A percentile compares a stretch with the other conserved stretches of the same genome.
Evolutionary conservation across 2,113 vertebrate species (phyloP).

Genomic region (Indri indri): DNA sequence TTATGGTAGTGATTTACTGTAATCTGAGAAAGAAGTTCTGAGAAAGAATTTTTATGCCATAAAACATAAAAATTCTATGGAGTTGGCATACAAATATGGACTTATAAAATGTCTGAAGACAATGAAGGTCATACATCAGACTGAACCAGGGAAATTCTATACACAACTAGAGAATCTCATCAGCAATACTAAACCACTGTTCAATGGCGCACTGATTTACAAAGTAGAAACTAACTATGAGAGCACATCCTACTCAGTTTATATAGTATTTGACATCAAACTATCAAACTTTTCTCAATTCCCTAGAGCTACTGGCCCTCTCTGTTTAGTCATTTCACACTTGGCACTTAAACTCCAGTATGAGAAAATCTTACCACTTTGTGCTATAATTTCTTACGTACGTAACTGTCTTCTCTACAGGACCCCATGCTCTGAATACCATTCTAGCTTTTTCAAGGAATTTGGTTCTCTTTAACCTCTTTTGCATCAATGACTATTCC

Average conservation of each 20-base stretch:
- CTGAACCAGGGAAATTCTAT: not conserved
- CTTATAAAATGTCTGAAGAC: not conserved
- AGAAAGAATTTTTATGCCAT: not conserved
- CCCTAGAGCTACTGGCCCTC: not conserved
- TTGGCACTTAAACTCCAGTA: not conserved
- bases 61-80: not conserved
- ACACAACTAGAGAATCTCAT: not conserved
- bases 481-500: not conserved
- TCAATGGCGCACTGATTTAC: not conserved
- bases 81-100: not conserved
- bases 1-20: not conserved
- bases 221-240: not conserved
- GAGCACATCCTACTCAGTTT: not conserved
- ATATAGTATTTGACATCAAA: not conserved
- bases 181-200: not conserved
- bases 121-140: not conserved
- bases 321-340: not conserved
- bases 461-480: not conserved
- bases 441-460: not conserved
- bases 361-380: not conserved
- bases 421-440: not conserved
- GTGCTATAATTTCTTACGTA: not conserved
- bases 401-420: not conserved
- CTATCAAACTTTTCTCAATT: not conserved
- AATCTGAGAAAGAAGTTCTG: not conserved